Evolutionary conservation across 2,113 vertebrate genomes (phyloP).

Genomic region (Albula goreensis): DNA sequence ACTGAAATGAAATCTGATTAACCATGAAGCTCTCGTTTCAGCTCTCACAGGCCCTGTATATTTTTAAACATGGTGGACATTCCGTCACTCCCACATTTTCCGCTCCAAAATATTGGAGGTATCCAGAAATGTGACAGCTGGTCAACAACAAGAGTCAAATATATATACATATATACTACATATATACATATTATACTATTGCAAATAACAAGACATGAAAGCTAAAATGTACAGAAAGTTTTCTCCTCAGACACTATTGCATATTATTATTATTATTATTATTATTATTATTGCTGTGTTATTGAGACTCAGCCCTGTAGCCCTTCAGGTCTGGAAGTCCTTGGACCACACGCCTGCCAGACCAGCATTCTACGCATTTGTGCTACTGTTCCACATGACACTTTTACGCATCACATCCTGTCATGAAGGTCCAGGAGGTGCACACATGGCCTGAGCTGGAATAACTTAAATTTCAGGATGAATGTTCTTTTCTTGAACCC

Average conservation of each 20-base stretch:
- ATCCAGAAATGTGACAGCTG: slow-evolving; percentile 51
- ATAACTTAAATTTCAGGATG: not conserved
- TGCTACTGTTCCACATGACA: not conserved
- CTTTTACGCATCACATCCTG: not conserved
- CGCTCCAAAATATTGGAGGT: slow-evolving; percentile 68
- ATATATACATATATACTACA: too few species aligned
- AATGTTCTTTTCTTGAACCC: not conserved
- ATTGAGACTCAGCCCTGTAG: not conserved
- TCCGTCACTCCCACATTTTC: slow-evolving; percentile 71
- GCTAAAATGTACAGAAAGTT: too few species aligned
- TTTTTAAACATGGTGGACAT: slow-evolving; percentile 77
- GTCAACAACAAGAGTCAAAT: slow-evolving; percentile 65
- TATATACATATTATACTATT: too few species aligned
- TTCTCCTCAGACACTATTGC: not conserved
- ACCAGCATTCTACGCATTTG: not conserved
- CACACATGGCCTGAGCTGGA: not conserved
- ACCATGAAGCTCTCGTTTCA: slow-evolving; percentile 72
- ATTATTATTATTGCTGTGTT: slow-evolving; percentile 15
- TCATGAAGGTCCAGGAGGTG: not conserved
- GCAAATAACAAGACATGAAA: too few species aligned
- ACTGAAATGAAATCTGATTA: slow-evolving; percentile 71
- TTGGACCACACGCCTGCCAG: not conserved
- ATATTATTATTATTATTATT: slow-evolving; percentile 1
- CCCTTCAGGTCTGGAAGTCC: not conserved
- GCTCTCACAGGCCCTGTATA: slow-evolving; percentile 71